Evolutionary conservation across 2,888 invertebrate genomes (phyloP), one percentile per base, ranked within the genome.

Genomic region (Drosophila sordidula): DNA sequence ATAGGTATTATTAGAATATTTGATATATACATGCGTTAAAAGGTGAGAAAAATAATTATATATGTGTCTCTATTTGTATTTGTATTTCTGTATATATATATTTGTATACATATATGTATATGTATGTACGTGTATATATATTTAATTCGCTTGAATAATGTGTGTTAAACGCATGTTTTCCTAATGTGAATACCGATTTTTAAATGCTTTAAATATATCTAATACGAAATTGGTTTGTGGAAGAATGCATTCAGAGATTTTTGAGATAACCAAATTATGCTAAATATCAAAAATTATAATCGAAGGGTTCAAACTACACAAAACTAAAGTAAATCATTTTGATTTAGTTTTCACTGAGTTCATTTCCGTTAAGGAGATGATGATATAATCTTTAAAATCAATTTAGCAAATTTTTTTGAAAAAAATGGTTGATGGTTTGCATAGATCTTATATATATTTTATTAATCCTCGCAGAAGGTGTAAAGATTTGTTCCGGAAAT

Each of bases 1-100:
- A 38, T 47, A 42, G n/a, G n/a, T 32, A 29, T 14, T 42, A 46
- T 51, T 41, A 6, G 38, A 69, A 51, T 70, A 54, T 68, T 36
- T 14, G 8, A 44, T 55, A 34, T 54, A 38, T 62, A 69, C 63
- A 70, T 34, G 29, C 45, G 8, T 22, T 32, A 38, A 32, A 61
- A 22, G 22, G 12, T 12, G 14, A n/a, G 12, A 34, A 63, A 63
- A 34, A 42, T 56, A 39, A 6, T 25, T 39, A 12, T 29, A 6
- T 29, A 49, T 36, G 8, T 9, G 3, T 25, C 16, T 29, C 12
- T 38, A 16, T 18, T 12, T 38, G 14, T 65, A 44, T 62, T 47
- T 58, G 11, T 12, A 1, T 32, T 3, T 32, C 2, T 32, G 3
- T 45, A 26, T n/a, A n/a, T 29, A 26, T 69, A 18, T 26, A 5